Conservation (phyloP, 2,888 invertebrate genomes). For the Drosophila quinaria region DNA sequence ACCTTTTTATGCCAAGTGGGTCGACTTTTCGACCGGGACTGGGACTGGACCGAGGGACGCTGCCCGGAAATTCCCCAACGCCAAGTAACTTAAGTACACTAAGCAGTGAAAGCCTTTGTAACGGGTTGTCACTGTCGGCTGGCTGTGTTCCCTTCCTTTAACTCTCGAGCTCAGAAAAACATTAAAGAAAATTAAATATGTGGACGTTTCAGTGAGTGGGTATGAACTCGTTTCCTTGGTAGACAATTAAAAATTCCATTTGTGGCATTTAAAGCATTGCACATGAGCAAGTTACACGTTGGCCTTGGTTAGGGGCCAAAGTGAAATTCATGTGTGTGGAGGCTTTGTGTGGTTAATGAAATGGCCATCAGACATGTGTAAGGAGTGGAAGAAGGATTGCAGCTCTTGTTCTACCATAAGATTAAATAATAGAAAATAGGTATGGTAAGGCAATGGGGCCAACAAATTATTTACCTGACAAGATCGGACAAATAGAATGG, state of each 20-base stretch:
- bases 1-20: conserved; percentile 67
- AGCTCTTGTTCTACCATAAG: conserved; percentile 18
- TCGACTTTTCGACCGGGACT: background rate
- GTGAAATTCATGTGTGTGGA: background rate
- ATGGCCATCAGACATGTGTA: conserved; percentile 39
- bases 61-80: conserved; percentile 43
- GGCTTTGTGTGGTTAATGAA: conserved; percentile 37
- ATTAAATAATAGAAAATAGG: conserved; percentile 31
- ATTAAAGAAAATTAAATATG: conserved; percentile 66
- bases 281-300: conserved; percentile 47
- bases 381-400: background rate
- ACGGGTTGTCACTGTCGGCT: conserved; percentile 48
- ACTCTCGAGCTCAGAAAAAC: conserved; percentile 25
- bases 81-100: conserved; percentile 64
- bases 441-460: background rate
- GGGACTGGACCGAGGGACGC: conserved; percentile 6
- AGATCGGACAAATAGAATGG: too few relatives aligned
- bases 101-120: conserved; percentile 64
- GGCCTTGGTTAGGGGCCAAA: conserved; percentile 22
- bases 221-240: conserved; percentile 41
- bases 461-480: conserved; percentile 10
- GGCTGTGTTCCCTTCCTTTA: conserved; percentile 1
- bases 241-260: conserved; percentile 69
- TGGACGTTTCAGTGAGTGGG: conserved; percentile 22
- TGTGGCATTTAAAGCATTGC: conserved; percentile 59